Conservation (phyloP, 2,113 vertebrate species). For the Lanius ludovicianus region DNA sequence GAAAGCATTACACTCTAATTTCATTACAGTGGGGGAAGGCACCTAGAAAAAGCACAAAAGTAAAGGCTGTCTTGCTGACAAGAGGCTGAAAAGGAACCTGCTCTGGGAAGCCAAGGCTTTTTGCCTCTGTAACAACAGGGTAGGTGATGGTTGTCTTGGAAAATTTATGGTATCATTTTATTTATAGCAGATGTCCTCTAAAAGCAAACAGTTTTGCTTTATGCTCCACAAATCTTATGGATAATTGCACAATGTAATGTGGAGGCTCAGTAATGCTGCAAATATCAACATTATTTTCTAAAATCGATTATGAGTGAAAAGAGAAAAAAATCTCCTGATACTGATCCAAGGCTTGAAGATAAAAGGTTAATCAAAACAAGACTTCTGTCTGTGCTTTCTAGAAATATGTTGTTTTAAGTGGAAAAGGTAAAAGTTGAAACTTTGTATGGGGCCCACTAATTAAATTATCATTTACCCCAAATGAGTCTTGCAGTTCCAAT, state of each 20-base stretch:
- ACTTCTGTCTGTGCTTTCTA: conserved; percentile 57
- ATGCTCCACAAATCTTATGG: conserved; percentile 60
- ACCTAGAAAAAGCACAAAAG: conserved; percentile 27
- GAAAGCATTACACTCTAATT: conserved; percentile 73
- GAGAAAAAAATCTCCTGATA: conserved; percentile 50
- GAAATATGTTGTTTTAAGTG: conserved; percentile 62
- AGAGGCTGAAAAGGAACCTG: conserved; percentile 46
- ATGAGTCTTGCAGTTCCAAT: background rate
- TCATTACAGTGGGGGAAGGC: conserved; percentile 55
- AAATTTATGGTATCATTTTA: conserved; percentile 72
- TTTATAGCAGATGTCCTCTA: conserved; percentile 75
- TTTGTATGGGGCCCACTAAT: conserved; percentile 46
- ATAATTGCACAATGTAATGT: conserved; percentile 63
- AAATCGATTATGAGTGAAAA: conserved; percentile 52
- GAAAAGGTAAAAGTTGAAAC: conserved; percentile 74
- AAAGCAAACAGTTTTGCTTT: conserved; percentile 70
- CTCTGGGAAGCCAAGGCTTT: conserved; percentile 40
- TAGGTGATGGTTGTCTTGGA: conserved; percentile 36
- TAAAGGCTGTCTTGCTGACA: conserved; percentile 51
- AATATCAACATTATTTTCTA: conserved; percentile 63
- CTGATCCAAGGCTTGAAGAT: conserved; percentile 69
- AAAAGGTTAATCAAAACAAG: conserved; percentile 75
- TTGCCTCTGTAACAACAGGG: conserved; percentile 10
- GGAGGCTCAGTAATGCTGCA: conserved; percentile 35
- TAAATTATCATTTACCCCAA: conserved; percentile 63